Base-by-base conservation (phyloP, 2,797 vertebrate genomes). In the Menidia menidia region DNA sequence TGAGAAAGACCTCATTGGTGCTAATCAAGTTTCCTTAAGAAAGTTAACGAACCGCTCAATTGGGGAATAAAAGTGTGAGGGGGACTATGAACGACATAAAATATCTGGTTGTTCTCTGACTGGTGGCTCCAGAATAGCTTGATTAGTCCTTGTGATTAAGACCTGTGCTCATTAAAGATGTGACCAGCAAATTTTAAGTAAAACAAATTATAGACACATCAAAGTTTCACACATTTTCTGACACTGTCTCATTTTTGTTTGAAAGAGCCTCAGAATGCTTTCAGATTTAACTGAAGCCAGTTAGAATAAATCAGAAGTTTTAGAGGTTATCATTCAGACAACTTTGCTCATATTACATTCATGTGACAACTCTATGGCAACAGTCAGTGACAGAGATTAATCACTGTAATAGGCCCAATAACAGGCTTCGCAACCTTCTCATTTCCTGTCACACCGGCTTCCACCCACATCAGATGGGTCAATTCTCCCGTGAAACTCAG, bases 381-480 rank as follows among this genome's bases (percentile, higher is more conserved):
- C 25, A 39, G 31, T 47, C 31, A 35, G 12, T 57, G 64, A 57
- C 64, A 57, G 53, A 57, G 53, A 66, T 57, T 33, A 66, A 66
- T 57, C 25, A 56, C 64, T 57, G 64, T n/a, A 66, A 66, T 57
- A 66, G 1, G 7, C 31, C 33, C 57, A 15, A 48, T 56, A 47
- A 56, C 35, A 39, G 53, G 43, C 53, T 56, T 6, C 52, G 47
- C 53, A 65, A 47, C 12, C 52, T 9, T 65, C 31, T 66, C 33
- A 66, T 66, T 66, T 66, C 64, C 53, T 48, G 31, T 57, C 53
- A 41, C 53, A 65, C 31, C 43, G 55, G 52, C 52, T 55, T 65
- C 35, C 16, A 53, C 42, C 31, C 11, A 25, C 64, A 43, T 64
- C 50, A 56, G 31, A 35, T 16, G 53, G 42, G 12, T 31, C 18